Percentiles rank a stretch among this genome's conserved stretches.
These are phyloP conservation scores for Drosophila gunungcola DNA, from an alignment of 1,140 invertebrate species.

Conservation along the genomic window DNA sequence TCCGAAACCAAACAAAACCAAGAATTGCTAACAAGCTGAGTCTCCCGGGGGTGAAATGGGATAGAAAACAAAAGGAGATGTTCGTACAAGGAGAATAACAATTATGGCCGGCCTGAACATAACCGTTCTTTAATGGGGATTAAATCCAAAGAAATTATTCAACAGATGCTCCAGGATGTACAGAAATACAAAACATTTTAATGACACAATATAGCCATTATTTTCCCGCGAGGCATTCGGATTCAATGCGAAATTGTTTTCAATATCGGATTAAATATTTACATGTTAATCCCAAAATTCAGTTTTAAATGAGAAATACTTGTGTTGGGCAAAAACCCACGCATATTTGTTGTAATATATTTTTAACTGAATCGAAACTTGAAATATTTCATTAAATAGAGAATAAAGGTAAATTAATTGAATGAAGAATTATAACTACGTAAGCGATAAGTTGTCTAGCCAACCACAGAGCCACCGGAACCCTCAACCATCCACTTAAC, in stretches of 20 bases:
- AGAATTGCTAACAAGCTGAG: constrained; percentile 31
- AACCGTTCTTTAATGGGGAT: constrained; percentile 52
- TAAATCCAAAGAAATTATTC: constrained; percentile 46
- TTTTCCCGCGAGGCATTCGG: constrained; percentile 2
- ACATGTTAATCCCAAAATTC: background rate
- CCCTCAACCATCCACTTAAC: constrained; percentile 32
- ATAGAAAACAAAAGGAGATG: constrained; percentile 54
- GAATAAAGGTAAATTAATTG: constrained; percentile 27
- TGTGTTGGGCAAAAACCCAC: background rate
- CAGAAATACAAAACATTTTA: constrained; percentile 21
- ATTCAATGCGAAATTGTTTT: background rate
- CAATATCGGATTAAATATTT: constrained; percentile 1
- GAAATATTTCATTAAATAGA: constrained; percentile 1
- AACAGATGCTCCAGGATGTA: constrained; percentile 29
- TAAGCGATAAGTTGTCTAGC: constrained; percentile 49
- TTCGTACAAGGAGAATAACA: constrained; percentile 54
- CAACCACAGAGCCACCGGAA: constrained; percentile 27
- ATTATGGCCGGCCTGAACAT: constrained; percentile 48
- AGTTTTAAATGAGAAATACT: too few species aligned
- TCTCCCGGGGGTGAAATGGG: constrained; percentile 21
- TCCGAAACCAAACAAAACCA: constrained; percentile 47
- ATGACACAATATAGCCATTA: background rate
- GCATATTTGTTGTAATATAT: background rate
- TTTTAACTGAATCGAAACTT: background rate
- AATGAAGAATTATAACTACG: constrained; percentile 25